Evolutionary conservation across 2,113 vertebrate species (phyloP).

Genomic region (Thymallus thymallus): DNA sequence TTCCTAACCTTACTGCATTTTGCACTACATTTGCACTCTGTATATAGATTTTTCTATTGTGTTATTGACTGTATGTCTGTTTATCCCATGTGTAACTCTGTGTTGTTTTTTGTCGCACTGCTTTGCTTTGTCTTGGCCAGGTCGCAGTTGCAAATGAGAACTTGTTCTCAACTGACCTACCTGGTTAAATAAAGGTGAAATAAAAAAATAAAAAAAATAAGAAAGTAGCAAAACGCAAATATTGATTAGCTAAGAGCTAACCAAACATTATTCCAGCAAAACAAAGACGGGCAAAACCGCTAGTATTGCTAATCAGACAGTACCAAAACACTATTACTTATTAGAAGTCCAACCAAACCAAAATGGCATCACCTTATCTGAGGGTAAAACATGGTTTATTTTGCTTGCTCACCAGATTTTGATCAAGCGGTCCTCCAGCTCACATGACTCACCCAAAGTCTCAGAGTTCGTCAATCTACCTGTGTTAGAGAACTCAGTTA

Average conservation of each 20-base stretch:
- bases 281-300: background rate
- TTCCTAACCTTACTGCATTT: too few relatives aligned
- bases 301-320: background rate
- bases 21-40: too few relatives aligned
- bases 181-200: too few relatives aligned
- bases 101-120: too few relatives aligned
- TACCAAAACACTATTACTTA: background rate
- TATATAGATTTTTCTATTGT: too few relatives aligned
- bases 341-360: background rate
- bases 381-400: too few relatives aligned
- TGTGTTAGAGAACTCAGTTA: background rate
- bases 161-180: too few relatives aligned
- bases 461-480: background rate
- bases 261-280: background rate
- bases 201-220: too few relatives aligned
- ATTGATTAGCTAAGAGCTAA: background rate
- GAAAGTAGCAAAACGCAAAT: background rate
- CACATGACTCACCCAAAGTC: slow-evolving; percentile 2
- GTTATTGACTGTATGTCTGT: too few relatives aligned
- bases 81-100: too few relatives aligned
- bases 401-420: slow-evolving; percentile 21
- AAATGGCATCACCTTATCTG: background rate
- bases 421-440: background rate
- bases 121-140: too few relatives aligned
- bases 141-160: too few relatives aligned